Evolutionary conservation across 2,113 vertebrate genomes (phyloP).

Genomic region (Puntigrus tetrazona): DNA sequence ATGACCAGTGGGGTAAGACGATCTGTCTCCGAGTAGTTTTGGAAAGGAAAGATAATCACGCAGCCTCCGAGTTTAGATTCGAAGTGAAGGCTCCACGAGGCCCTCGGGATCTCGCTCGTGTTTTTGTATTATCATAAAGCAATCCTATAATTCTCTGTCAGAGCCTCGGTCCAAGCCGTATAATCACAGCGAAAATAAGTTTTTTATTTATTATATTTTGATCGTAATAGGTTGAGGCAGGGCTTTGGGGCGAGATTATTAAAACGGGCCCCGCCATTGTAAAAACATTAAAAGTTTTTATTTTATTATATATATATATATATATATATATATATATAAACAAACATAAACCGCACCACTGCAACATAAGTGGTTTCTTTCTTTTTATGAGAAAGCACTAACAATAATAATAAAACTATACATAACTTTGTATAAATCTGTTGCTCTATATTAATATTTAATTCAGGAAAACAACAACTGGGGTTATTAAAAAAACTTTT

Average conservation of each 20-base stretch:
- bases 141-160: not conserved
- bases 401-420: not conserved
- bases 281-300: not conserved
- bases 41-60: not conserved
- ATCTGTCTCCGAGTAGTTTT: not conserved
- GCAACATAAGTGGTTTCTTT: not conserved
- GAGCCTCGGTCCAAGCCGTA: not conserved
- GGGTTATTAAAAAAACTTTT: not conserved
- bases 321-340: too few species aligned
- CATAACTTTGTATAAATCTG: not conserved
- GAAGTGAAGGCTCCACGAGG: not conserved
- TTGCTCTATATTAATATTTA: not conserved
- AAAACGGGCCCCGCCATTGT: not conserved
- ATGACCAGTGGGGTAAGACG: not conserved
- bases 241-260: not conserved
- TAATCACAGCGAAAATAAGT: constrained; percentile 59
- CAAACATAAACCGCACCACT: not conserved
- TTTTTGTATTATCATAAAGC: not conserved
- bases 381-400: not conserved
- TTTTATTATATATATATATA: too few species aligned
- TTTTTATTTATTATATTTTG: constrained; percentile 21
- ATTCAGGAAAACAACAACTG: not conserved
- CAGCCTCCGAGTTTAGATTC: not conserved
- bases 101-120: not conserved
- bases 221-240: not conserved